Base-by-base conservation (phyloP, 1,140 invertebrate species). In the Procambarus clarkii region DNA sequence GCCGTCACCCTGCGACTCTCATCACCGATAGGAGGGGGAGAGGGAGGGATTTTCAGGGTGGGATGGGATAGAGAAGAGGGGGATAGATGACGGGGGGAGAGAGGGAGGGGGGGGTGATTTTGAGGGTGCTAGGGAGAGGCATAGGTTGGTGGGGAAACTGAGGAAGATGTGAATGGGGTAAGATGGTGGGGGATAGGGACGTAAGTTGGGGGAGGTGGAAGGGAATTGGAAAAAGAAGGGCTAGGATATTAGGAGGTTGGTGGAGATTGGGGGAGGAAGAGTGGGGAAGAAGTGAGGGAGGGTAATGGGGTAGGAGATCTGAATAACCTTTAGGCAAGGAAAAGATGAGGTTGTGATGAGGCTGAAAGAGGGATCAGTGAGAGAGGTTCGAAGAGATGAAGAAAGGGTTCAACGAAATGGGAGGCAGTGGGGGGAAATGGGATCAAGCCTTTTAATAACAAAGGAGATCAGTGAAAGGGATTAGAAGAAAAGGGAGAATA, bases 1-100 rank as follows among this genome's bases (percentile, higher is more conserved):
- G 69, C 78, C 86, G 78, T 77, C 86, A 88, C 54, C 34, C 34
- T 18, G 24, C 86, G 58, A 88, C 86, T 58, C 85, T 80, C 86
- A 81, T 88, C 86, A 80, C 13, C 21, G 85, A 0, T 13, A 1
- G 18, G 78, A 46, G 78, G 78, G 8, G 44, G 0, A 18, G 78
- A 15, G 34, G 78, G 78, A 21, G n/a, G 48, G n/a, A 21, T 0
- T 54, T 13, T 54, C 8, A 54, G 1, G 1, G 50, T 9, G 50
- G 13, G 4, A 54, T 54, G 50, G 50, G 50, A 9, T 34, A 34
- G 50, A 7, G 13, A 54, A 54, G 50, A 8, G 84, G 76, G 48
- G n/a, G 48, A 46, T 34, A 13, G 46, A 24, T 8, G 48, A 46
- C 8, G 46, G 24, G 34, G 48, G 13, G 74, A 3, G 3, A 64